Base-by-base conservation (phyloP, 2,888 invertebrate species). In the Baronia brevicornis region DNA sequence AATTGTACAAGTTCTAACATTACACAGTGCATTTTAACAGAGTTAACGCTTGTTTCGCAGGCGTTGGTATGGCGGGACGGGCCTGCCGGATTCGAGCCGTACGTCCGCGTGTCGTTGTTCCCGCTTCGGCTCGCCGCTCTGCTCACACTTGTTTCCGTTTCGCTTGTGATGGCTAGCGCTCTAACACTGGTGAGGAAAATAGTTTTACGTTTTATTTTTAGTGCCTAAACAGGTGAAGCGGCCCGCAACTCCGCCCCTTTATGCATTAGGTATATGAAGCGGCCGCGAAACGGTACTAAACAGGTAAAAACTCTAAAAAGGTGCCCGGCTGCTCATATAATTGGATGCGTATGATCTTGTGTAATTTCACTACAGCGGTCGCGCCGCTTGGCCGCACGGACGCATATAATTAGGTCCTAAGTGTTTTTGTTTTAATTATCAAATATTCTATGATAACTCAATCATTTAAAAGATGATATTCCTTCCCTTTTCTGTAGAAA, bases 1-100 rank as follows among this genome's bases (percentile, higher is more conserved):
- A n/a, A n/a, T n/a, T n/a, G n/a, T n/a, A 3, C 10, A 7, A 27
- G n/a, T 3, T 4, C 4, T 11, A 12, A 10, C 11, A 12, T 24
- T n/a, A 14, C n/a, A 13, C 2, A 10, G 14, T 3, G 5, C 4
- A 21, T 12, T 17, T 20, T 11, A 21, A 17, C 11, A 5, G 13
- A n/a, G 11, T 14, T 4, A 24, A 5, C 12, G 11, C 1, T 21
- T 3, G 25, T 15, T 1, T 34, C 28, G 0, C 47, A 96, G 79
- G 96, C 96, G 1, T 77, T 97, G 39, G 86, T 96, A 55, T 92
- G 96, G 54, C 90, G 95, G 28, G 94, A 95, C 54, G 91, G 89
- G 7, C 93, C 93, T 0, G 90, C 92, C 10, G 93, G 94, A 11
- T 95, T 93, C 68, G 96, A 97, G 71, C 95, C 97, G 0, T 98